Evolutionary conservation across 2,797 vertebrate genomes (phyloP).

Genomic region (Salarias fasciatus): DNA sequence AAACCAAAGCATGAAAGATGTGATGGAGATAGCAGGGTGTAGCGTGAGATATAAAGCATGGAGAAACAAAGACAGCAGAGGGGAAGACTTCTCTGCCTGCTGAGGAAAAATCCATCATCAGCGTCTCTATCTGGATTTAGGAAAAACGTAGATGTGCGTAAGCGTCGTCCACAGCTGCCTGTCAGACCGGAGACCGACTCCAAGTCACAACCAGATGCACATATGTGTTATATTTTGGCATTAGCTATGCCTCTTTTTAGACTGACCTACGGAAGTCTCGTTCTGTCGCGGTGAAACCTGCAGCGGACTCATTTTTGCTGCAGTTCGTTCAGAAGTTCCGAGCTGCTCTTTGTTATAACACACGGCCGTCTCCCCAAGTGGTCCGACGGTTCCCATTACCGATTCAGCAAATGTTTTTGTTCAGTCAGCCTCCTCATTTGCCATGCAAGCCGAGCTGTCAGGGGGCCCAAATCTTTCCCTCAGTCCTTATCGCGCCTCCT

Average conservation of each 20-base stretch:
- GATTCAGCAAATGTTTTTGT: slow-evolving; percentile 70
- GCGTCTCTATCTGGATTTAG: slow-evolving; percentile 37
- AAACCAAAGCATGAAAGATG: slow-evolving; percentile 59
- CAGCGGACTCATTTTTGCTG: slow-evolving; percentile 12
- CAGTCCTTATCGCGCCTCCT: slow-evolving; percentile 64
- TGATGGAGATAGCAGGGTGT: slow-evolving; percentile 40
- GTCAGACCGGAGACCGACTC: slow-evolving; percentile 28
- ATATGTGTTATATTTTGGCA: slow-evolving; percentile 20
- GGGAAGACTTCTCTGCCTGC: slow-evolving; percentile 47
- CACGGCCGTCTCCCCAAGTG: slow-evolving; percentile 32
- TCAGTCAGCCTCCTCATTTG: slow-evolving; percentile 62
- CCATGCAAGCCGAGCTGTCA: slow-evolving; percentile 65
- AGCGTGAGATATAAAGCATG: slow-evolving; percentile 15
- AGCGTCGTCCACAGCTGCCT: slow-evolving; percentile 32
- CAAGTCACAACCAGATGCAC: slow-evolving; percentile 24
- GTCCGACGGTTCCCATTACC: slow-evolving; percentile 58
- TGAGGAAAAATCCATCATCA: slow-evolving; percentile 23
- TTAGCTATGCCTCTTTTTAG: slow-evolving; percentile 39
- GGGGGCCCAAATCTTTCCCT: slow-evolving; percentile 53
- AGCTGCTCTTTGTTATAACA: slow-evolving; percentile 30
- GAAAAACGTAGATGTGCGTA: slow-evolving; percentile 33
- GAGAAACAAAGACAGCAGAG: slow-evolving; percentile 21
- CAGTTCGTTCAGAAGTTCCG: slow-evolving; percentile 19
- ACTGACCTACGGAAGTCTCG: slow-evolving; percentile 1
- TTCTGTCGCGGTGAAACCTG: slow-evolving; percentile 7